Evolutionary conservation across 30 jellyfish, hydroid and myxozoan species (phyloP), one percentile per base, ranked within the genome.

Genomic region (Aurelia aurita): DNA sequence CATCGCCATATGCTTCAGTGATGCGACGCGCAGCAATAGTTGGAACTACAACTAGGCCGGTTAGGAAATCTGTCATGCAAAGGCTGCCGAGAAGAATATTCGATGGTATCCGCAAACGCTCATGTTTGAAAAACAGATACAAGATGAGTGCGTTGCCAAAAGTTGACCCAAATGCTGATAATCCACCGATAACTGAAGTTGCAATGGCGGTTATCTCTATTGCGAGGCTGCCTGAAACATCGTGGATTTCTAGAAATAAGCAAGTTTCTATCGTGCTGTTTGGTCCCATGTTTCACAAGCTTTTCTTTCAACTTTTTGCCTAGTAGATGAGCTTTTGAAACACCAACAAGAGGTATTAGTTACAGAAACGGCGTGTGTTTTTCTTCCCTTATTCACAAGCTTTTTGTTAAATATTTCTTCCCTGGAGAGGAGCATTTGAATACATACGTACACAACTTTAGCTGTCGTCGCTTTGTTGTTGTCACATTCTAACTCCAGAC

Each of bases 1-100:
- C 82, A 8, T 29, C 31, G 69, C 82, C 90, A 62, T 64, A 80
- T 29, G 90, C 90, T n/a, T 80, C 90, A 1, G 82, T 80, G 12
- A 80, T 64, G 26, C 90, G 77, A 25, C 90, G 72, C 3, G 53
- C 80, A 5, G 82, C 51, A 20, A 65, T 53, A 2, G 82, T 65
- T 9, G 90, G 90, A 6, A 64, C 82, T 0, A 80, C 90, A 58
- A 80, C 67, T 1, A 80, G 26, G 58, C 90, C 90, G 1, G 82
- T 67, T 29, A 80, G 60, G 74, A 80, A 65, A 47, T 80, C 90
- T 12, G 82, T 80, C 29, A 80, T 26, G 66, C 90, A 80, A 28
- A 80, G 82, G n/a, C 77, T 80, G 29, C 90, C 82, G 13, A 80
- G 82, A 22, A 80, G 82, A 21, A 80, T 22, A 55, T 80, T 80